phyloP scores from a whole-genome alignment of 1,140 invertebrate genomes.

The Hyphantria cunea region DNA sequence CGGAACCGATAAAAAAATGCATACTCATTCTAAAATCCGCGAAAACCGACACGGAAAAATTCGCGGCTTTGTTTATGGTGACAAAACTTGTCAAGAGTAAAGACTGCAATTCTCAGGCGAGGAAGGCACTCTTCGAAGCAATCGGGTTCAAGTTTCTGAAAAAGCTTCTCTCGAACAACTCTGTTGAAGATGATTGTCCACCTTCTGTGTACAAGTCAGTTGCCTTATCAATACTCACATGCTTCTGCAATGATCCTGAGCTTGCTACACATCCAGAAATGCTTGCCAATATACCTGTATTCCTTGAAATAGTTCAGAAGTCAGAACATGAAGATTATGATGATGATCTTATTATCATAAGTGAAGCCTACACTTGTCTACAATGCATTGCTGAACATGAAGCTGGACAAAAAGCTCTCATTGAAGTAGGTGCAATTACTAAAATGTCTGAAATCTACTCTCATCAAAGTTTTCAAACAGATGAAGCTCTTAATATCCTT shows the following conservation, averaged over 20 bases:
- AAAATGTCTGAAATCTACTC: constrained; percentile 93
- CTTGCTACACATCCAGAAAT: constrained; percentile 91
- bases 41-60: constrained; percentile 93
- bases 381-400: constrained; percentile 88
- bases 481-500: constrained; percentile 91
- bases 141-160: constrained; percentile 93
- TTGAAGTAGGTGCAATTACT: constrained; percentile 88
- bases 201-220: constrained; percentile 94
- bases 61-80: constrained; percentile 94
- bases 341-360: constrained; percentile 93
- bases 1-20: constrained; percentile 92
- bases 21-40: constrained; percentile 89
- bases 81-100: constrained; percentile 92
- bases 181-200: constrained; percentile 91
- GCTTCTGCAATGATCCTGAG: constrained; percentile 90
- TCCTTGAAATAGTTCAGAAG: constrained; percentile 91
- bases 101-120: constrained; percentile 87
- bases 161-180: constrained; percentile 88
- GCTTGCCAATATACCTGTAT: constrained; percentile 89
- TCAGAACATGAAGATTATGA: constrained; percentile 91
- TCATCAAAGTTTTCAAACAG: constrained; percentile 92
- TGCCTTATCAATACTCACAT: constrained; percentile 91
- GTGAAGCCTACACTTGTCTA: constrained; percentile 92
- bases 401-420: constrained; percentile 88
- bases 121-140: constrained; percentile 92